Evolutionary conservation across 2,797 vertebrate genomes (phyloP), one percentile per base, ranked within the genome.

Genomic region (Moxostoma hubbsi): DNA sequence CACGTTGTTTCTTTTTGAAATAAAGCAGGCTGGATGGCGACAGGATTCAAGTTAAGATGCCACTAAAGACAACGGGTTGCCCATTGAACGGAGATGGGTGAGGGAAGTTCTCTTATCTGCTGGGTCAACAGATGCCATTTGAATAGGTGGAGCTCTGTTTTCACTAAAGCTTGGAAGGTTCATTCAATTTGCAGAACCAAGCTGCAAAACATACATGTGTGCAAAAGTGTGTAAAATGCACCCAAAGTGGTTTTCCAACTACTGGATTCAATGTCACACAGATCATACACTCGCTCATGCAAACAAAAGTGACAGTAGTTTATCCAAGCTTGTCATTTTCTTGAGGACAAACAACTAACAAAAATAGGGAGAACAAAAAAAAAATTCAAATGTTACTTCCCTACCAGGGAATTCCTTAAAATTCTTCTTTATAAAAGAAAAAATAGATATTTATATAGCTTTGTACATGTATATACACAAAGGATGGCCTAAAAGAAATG

Each of bases 361-460:
- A 18, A 54, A 63, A 64, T 15, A 54, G 54, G 18, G 74, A 53
- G 58, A 36, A 24, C 24, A 24, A 79, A 43, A 16, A 61, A 77
- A 2, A 54, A 16, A 18, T 49, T 55, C 72, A 82, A 85, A 88
- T 85, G 86, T 51, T 88, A 85, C 90, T 90, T 84, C 92, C 92
- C 82, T 85, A 93, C 82, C 79, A 89, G 90, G 92, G 91, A 92
- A 93, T 89, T 90, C 83, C 87, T 89, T 93, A 92, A 92, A 93
- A 92, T 90, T 89, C 92, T 94, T 94, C 93, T 94, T 94, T 94
- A 94, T 94, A 92, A 94, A 94, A 94, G 93, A 94, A 94, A 81
- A 92, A 91, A 90, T 91, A 90, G 83, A 89, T 90, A 89, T 91
- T 91, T 90, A 89, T 90, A 89, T 83, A 90, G 89, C 89, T 92